These are phyloP conservation scores for Chloroceryle aenea DNA, from an alignment of 2,113 vertebrate genomes.

Conservation along the genomic window DNA sequence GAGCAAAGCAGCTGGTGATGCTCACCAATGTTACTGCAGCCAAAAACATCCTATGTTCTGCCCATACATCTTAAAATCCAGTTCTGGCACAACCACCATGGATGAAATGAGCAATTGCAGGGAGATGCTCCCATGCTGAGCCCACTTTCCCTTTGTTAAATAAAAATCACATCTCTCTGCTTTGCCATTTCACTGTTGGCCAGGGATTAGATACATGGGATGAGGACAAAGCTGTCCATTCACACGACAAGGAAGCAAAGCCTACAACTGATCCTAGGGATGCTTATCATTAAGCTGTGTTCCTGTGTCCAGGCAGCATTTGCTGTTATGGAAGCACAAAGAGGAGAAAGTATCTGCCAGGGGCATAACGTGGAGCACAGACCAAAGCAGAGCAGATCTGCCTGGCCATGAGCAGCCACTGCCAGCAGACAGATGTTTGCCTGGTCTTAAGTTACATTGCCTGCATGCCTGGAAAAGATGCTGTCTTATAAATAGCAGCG, in stretches of 20 bases:
- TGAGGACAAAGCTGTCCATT: not conserved
- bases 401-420: not conserved
- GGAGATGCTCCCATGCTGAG: not conserved
- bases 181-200: not conserved
- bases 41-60: not conserved
- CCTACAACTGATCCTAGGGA: not conserved
- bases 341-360: not conserved
- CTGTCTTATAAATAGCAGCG: not conserved
- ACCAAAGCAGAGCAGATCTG: not conserved
- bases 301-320: not conserved
- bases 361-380: not conserved
- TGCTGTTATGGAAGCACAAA: fast-evolving
- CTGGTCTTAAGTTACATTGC: constrained; percentile 22
- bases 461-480: not conserved
- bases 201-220: not conserved
- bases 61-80: not conserved
- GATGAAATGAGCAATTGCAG: not conserved
- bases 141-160: not conserved
- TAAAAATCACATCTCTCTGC: not conserved
- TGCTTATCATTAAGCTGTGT: not conserved
- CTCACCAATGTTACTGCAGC: not conserved
- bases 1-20: not conserved
- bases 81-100: not conserved
- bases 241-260: not conserved
- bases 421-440: not conserved